Base-by-base conservation (phyloP, 2,888 invertebrate genomes). In the Scotopteryx bipunctaria region DNA sequence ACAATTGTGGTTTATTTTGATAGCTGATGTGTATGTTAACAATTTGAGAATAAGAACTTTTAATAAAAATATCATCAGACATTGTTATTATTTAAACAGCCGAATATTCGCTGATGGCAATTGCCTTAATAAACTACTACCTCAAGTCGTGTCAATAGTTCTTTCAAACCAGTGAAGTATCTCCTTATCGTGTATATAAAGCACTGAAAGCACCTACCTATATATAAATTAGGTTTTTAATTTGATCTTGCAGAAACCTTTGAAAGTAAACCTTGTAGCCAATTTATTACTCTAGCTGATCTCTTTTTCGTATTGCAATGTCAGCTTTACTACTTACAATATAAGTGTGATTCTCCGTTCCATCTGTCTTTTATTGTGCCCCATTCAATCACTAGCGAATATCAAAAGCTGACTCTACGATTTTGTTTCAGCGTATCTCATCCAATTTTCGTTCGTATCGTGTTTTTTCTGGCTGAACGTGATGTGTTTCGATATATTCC, bases 401-500 rank as follows among this genome's bases (percentile, higher is more conserved):
- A 40, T 41, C 40, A 50, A 55, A 46, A 14, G 49, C 43, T 60
- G 45, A 54, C 54, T 44, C 13, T 35, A 16, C 36, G 48, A 42
- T 62, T 76, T 78, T 75, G 60, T 92, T 91, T 62, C 91, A 94
- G 93, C 93, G 5, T 93, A 93, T 76, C 76, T 92, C 61, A 93
- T 93, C 66, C 93, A 94, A 73, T 92, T 93, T 70, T 92, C 92
- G 1, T 93, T 93, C 78, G 86, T 93, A 38, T 92, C 93, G 27
- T 92, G 93, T 68, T 94, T 93, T 81, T 93, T 93, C 82, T 94
- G 94, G 94, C 79, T 94, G 54, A 94, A 93, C 75, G 92, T 93
- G 35, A 92, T 94, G 91, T 93, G 93, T 73, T 92, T 93, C 69
- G 93, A 94, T 76, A 93, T 91, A 46, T 93, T 92, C 81, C 76